Evolutionary conservation across 1,140 invertebrate genomes (phyloP), one percentile per base, ranked within the genome.

Genomic region (Drosophila eugracilis): DNA sequence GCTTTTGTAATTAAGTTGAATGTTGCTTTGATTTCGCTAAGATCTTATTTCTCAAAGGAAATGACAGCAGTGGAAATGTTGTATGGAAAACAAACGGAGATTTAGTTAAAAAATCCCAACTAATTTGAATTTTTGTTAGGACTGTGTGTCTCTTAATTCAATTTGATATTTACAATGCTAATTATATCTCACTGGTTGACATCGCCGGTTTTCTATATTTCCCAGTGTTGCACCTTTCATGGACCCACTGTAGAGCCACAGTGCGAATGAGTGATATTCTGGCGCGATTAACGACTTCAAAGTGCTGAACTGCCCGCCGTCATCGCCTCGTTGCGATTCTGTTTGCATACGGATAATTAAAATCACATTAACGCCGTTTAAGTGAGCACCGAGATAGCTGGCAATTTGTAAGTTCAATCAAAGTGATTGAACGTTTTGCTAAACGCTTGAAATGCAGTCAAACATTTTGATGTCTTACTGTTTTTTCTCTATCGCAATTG

Each of bases 321-420:
- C 48, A 62, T 57, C 60, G 60, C 59, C 70, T 44, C 19, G 48
- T 50, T 54, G 57, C 62, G 54, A 54, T 57, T 78, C n/a, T 69
- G 76, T 76, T 79, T 85, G 60, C 67, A 80, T 81, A 66, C 49
- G 45, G 42, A 85, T 81, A 80, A 86, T 86, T 85, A 85, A 76
- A 74, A 77, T 65, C 77, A 70, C 73, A 86, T 85, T 85, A 86
- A 59, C 67, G 67, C 62, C 62, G 39, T 62, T 63, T 59, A 73
- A 63, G 49, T 63, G 70, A 17, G 42, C 37, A 32, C n/a, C 24
- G 21, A 30, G 45, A 44, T 44, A 37, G 69, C 44, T 63, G 58
- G 71, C 37, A 42, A 47, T 32, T 74, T 55, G 78, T 52, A 37
- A 28, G 30, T 34, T 15, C 49, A 62, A 28, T 45, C 28, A 34